Evolutionary conservation across 2,888 invertebrate genomes (phyloP).

Genomic region (Drosophila quasianomalipes): DNA sequence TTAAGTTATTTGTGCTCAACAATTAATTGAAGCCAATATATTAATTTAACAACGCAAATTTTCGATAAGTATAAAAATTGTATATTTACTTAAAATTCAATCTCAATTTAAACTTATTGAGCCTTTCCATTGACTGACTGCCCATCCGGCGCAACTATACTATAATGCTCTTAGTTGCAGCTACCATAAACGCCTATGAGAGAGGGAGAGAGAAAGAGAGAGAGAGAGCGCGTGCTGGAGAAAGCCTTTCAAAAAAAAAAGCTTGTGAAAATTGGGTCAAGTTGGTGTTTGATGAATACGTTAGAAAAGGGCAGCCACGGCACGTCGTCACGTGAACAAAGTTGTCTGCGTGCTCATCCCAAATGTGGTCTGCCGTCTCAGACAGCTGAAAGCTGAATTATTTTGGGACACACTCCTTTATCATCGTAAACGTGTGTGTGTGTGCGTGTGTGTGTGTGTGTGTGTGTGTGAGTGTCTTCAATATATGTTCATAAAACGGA

Average conservation of each 20-base stretch:
- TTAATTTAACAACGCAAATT: neutral
- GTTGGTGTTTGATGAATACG: slow-evolving; percentile 50
- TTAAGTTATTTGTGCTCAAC: neutral
- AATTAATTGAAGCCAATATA: neutral
- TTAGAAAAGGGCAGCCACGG: slow-evolving; percentile 9
- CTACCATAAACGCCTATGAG: neutral
- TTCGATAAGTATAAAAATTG: neutral
- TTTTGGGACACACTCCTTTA: slow-evolving; percentile 28
- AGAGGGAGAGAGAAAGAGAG: neutral
- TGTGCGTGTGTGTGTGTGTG: slow-evolving; percentile 1
- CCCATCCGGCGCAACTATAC: neutral
- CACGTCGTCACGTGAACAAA: slow-evolving; percentile 10
- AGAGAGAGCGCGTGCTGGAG: neutral
- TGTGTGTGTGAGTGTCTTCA: slow-evolving; percentile 19
- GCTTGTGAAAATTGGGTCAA: slow-evolving; percentile 56
- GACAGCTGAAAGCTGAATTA: slow-evolving; percentile 33
- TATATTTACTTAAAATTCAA: neutral
- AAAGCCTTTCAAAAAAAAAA: slow-evolving; percentile 3
- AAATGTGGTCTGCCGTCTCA: slow-evolving; percentile 34
- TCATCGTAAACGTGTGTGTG: slow-evolving; percentile 2
- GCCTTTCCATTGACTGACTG: too few species aligned
- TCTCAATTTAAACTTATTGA: neutral
- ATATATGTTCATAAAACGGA: slow-evolving; percentile 50
- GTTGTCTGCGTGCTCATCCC: slow-evolving; percentile 29
- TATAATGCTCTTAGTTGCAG: neutral